Conservation (phyloP, 2,888 invertebrate genomes). For the Calameuta pallipes region DNA sequence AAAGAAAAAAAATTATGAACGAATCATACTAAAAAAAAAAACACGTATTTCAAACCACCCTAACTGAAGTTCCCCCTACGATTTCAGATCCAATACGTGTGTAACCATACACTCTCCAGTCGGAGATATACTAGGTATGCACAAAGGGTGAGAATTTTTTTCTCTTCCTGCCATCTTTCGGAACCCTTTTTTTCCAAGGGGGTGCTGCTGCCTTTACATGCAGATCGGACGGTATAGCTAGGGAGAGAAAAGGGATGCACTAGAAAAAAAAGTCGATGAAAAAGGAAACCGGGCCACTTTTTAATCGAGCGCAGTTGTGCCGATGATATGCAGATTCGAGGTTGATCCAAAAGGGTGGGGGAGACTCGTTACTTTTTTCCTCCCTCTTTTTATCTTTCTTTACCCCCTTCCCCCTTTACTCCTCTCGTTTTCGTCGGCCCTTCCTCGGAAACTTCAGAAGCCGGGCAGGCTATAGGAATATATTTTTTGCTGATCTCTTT, state of each 20-base stretch:
- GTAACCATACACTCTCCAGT: background rate
- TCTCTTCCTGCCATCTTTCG: background rate
- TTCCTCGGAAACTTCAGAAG: background rate
- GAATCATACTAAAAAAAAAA: background rate
- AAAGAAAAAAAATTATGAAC: background rate
- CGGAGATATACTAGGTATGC: background rate
- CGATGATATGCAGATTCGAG: slow-evolving; percentile 57
- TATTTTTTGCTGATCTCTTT: slow-evolving; percentile 22
- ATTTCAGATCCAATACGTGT: background rate
- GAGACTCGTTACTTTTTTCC: slow-evolving; percentile 20
- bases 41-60: background rate
- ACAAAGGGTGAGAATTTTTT: slow-evolving; percentile 4
- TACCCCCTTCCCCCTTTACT: background rate
- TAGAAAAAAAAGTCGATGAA: slow-evolving; percentile 44
- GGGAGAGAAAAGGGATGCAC: slow-evolving; percentile 36
- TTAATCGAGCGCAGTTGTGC: slow-evolving; percentile 55
- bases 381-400: slow-evolving; percentile 19
- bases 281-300: slow-evolving; percentile 41
- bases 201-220: slow-evolving; percentile 6
- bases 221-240: background rate
- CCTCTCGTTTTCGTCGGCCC: background rate
- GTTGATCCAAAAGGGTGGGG: background rate
- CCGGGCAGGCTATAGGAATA: background rate
- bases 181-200: slow-evolving; percentile 6
- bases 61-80: background rate